Percentiles rank a stretch among this genome's conserved stretches.
These are phyloP conservation scores for Hydrocynus forskahlii DNA, from an alignment of 2,797 vertebrate genomes.

Conservation along the genomic window DNA sequence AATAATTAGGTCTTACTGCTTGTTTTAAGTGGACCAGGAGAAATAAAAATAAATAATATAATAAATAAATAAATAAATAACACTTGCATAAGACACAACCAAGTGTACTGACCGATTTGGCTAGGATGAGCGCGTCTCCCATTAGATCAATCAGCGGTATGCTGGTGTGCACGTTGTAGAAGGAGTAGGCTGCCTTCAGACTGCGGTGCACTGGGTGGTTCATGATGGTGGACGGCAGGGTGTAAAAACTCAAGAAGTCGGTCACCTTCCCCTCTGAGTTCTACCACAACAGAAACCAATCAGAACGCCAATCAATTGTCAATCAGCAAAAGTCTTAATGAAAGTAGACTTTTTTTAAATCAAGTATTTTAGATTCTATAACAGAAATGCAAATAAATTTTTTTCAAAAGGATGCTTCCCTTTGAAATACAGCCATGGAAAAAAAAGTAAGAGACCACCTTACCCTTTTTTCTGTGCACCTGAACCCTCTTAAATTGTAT, in stretches of 20 bases:
- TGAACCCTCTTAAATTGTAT: no score
- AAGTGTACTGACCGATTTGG: slow-evolving; percentile 86
- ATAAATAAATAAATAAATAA: background rate
- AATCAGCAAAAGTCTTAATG: background rate
- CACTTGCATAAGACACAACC: background rate
- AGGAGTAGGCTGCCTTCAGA: slow-evolving; percentile 97
- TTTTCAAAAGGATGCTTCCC: no score
- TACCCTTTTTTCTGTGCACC: no score
- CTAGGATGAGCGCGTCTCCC: slow-evolving; percentile 94
- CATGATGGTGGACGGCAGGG: slow-evolving; percentile 98
- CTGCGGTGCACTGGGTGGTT: slow-evolving; percentile 96
- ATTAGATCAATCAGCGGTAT: slow-evolving; percentile 94
- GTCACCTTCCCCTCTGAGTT: slow-evolving; percentile 87
- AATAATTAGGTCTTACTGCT: no score
- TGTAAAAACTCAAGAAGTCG: slow-evolving; percentile 97
- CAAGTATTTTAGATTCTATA: background rate
- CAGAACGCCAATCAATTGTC: background rate
- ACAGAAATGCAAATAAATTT: no score
- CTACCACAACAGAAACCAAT: slow-evolving; percentile 66
- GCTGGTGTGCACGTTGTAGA: slow-evolving; percentile 97
- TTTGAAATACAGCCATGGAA: no score
- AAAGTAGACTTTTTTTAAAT: background rate
- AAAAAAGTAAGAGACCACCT: no score
- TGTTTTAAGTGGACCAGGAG: background rate
- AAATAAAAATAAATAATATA: background rate